phyloP scores from a whole-genome alignment of 2,888 invertebrate species.

The Eupithecia insigniata region DNA sequence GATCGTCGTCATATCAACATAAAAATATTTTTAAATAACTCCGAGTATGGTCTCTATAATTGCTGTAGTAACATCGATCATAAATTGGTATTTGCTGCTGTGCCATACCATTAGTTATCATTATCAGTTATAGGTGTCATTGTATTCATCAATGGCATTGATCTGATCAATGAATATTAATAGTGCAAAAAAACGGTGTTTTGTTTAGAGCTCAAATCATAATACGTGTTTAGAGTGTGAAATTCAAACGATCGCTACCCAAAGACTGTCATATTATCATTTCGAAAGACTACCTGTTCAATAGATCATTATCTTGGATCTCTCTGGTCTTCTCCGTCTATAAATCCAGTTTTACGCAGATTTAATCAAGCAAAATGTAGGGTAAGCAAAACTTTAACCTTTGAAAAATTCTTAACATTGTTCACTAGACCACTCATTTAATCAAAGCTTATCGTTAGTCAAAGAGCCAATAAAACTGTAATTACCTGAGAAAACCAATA shows the following conservation, averaged over 20 bases:
- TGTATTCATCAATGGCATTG: background rate
- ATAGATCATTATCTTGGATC: background rate
- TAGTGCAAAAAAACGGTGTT: background rate
- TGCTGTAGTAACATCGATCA: background rate
- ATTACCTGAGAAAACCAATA: constrained; percentile 33
- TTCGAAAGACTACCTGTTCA: background rate
- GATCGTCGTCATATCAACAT: background rate
- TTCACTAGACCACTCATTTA: constrained; percentile 2
- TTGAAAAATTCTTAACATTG: background rate
- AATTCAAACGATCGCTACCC: background rate
- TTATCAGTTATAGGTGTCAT: background rate
- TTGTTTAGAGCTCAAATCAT: background rate
- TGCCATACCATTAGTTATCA: background rate
- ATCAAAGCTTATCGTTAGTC: constrained; percentile 1
- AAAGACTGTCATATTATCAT: background rate
- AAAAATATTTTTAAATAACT: background rate
- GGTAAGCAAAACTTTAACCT: background rate
- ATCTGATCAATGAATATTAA: background rate
- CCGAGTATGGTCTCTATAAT: background rate
- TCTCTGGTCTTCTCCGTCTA: background rate
- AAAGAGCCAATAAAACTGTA: constrained; percentile 26
- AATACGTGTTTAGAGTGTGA: background rate
- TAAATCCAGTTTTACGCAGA: background rate
- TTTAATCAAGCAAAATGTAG: background rate
- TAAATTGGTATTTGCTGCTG: background rate